Percentiles rank a stretch among this genome's conserved stretches.
phyloP scores from a whole-genome alignment of 2,797 vertebrate species.

The Danio albolineatus region DNA sequence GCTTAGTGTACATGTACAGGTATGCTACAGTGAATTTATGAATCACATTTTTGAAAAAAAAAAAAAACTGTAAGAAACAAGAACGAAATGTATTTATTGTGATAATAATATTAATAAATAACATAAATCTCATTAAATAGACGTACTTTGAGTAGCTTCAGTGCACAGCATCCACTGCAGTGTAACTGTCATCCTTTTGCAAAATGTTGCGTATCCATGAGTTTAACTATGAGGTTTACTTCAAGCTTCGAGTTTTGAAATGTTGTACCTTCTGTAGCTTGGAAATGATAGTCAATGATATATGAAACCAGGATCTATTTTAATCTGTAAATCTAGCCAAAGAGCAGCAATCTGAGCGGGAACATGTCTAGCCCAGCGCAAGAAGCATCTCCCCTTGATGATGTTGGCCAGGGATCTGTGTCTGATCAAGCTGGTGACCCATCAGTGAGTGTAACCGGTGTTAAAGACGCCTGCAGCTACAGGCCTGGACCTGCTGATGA shows the following conservation, averaged over 20 bases:
- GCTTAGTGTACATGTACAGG: too few relatives aligned
- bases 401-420: slow-evolving; percentile 59
- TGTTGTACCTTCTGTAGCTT: neutral
- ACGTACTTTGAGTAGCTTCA: neutral
- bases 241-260: neutral
- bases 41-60: too few relatives aligned
- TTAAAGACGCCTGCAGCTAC: slow-evolving; percentile 63
- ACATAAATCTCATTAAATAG: too few relatives aligned
- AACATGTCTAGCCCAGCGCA: slow-evolving; percentile 14
- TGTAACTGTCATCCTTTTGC: neutral
- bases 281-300: neutral
- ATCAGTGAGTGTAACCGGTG: slow-evolving; percentile 58
- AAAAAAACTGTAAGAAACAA: too few relatives aligned
- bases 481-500: slow-evolving; percentile 50
- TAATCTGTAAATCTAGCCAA: neutral
- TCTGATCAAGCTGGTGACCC: slow-evolving; percentile 47
- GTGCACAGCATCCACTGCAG: neutral
- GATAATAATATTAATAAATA: too few relatives aligned
- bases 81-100: too few relatives aligned
- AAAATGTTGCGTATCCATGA: neutral
- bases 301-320: slow-evolving; percentile 6
- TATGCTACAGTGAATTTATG: too few relatives aligned
- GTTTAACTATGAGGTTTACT: neutral
- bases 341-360: neutral
- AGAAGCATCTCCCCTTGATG: slow-evolving; percentile 57